Evolutionary conservation across 92 coral and sea anemone species (phyloP).

Genomic region (Micromussa lordhowensis): DNA sequence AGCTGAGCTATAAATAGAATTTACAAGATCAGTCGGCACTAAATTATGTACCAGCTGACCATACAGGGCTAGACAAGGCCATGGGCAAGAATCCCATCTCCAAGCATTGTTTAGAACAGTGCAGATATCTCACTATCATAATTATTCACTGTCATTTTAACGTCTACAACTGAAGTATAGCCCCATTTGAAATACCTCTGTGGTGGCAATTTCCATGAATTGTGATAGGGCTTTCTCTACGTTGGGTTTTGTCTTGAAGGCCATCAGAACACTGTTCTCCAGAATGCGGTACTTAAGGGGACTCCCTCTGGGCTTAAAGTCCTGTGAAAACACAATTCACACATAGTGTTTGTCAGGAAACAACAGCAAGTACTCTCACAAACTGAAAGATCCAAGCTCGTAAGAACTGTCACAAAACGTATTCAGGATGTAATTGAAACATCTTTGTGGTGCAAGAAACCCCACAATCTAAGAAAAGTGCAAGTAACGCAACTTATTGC

Average conservation of each 20-base stretch:
- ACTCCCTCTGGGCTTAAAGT: slow-evolving; percentile 84
- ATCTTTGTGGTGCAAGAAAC: background rate
- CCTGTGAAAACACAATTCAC: slow-evolving; percentile 53
- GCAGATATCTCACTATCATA: too few species aligned
- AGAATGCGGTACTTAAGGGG: slow-evolving; percentile 87
- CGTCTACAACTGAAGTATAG: background rate
- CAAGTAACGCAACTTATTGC: background rate
- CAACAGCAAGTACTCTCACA: background rate
- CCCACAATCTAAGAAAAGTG: too few species aligned
- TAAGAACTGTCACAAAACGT: background rate
- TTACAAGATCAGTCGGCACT: too few species aligned
- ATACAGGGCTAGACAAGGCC: too few species aligned
- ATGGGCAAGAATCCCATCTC: too few species aligned
- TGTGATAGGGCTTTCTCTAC: slow-evolving; percentile 91
- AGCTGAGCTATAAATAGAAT: too few species aligned
- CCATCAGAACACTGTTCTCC: slow-evolving; percentile 91
- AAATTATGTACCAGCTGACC: too few species aligned
- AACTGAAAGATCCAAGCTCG: background rate
- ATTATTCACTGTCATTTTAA: background rate
- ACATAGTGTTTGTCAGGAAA: background rate
- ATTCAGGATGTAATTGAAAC: background rate
- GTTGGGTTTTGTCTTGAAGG: slow-evolving; percentile 88
- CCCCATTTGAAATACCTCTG: slow-evolving; percentile 73
- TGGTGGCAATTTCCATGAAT: slow-evolving; percentile 96
- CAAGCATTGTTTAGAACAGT: background rate